Base-by-base conservation (phyloP, 1,140 invertebrate genomes). In the Intoshia linei region DNA sequence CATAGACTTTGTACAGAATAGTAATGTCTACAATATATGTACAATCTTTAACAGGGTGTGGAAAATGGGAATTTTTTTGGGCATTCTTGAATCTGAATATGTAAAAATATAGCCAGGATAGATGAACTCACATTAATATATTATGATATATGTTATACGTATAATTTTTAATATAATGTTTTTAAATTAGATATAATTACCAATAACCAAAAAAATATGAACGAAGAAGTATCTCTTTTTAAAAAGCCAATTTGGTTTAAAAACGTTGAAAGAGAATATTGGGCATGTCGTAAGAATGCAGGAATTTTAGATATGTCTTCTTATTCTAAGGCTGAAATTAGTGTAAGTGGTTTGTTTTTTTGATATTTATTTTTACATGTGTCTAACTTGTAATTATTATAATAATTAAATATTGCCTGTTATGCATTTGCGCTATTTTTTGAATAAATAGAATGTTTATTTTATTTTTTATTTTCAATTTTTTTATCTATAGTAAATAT, bases 271-370 rank as follows among this genome's bases (percentile, higher is more conserved):
- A 54, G 66, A 11, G 87, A 95, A 56, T 95, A 95, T 56, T 69
- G 69, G 47, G 76, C 78, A 1, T 93, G 83, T 49, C 65, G 84
- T 43, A 81, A 93, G 63, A 66, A 69, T 18, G 71, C 92, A 38
- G 79, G 78, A 23, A 57, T 95, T 1, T 73, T 81, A 40, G 87
- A 95, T 59, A 92, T 93, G 62, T 90, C 81, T 6, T 90, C 79
- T 0, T 95, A 93, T 53, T 78, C 81, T 1, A 95, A 95, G 62
- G 70, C 90, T 44, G 83, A 92, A 61, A 60, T 93, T 37, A 75
- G 70, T 71, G 74, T 77, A 62, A 53, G 53, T 51, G 41, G 37
- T 15, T 14, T 19, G 6, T 7, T 36, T 10, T 33, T 7, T 27
- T 27, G 24, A 10, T 7, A n/a, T 27, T 10, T 27, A 27, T n/a